phyloP scores from a whole-genome alignment of 2,113 vertebrate genomes.

The Apteryx owenii region DNA sequence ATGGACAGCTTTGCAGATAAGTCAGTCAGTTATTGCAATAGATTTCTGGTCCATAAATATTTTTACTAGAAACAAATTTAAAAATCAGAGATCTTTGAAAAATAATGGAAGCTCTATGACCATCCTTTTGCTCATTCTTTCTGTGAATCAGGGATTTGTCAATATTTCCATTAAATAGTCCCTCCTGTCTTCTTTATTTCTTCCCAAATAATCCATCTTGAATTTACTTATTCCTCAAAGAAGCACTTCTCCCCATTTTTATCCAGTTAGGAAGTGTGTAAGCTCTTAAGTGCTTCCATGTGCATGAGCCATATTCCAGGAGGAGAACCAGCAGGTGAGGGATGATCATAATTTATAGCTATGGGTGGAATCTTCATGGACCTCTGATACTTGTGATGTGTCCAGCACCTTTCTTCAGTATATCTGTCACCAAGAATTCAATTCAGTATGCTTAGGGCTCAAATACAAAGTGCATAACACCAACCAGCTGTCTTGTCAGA shows the following conservation, averaged over 20 bases:
- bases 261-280: background rate
- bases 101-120: background rate
- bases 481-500: background rate
- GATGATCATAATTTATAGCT: rapidly evolving
- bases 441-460: background rate
- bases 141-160: background rate
- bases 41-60: background rate
- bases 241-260: background rate
- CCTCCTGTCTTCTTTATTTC: background rate
- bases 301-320: background rate
- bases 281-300: background rate
- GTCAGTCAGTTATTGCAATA: background rate
- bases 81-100: background rate
- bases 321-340: background rate
- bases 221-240: background rate
- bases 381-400: background rate
- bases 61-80: background rate
- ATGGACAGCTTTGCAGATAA: background rate
- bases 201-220: background rate
- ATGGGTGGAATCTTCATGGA: background rate
- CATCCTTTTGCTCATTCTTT: background rate
- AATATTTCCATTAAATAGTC: background rate
- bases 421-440: background rate
- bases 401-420: background rate
- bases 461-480: background rate